Percentiles rank a stretch among this genome's conserved stretches.
Evolutionary conservation across 2,888 invertebrate species (phyloP).

Genomic region (Calliphora vomitoria): DNA sequence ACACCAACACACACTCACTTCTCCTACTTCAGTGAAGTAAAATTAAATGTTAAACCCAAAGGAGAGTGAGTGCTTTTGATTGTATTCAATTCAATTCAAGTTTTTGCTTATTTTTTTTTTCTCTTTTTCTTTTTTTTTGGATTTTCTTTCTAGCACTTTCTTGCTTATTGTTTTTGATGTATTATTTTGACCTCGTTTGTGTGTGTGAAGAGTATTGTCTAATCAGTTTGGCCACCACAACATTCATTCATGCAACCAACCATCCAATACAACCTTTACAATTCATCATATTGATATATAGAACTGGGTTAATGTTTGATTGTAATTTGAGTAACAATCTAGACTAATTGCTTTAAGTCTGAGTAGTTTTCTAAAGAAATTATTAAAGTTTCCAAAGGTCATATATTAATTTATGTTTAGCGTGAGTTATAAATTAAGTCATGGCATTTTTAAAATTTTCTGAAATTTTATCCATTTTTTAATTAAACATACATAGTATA

Average conservation of each 20-base stretch:
- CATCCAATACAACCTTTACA: background rate
- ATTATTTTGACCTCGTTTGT: constrained; percentile 42
- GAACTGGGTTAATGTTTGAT: constrained; percentile 19
- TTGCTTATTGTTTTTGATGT: constrained; percentile 7
- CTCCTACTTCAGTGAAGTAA: too few species aligned
- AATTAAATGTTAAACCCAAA: constrained; percentile 13
- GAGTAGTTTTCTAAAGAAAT: background rate
- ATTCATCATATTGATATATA: constrained; percentile 10
- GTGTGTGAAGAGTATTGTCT: constrained; percentile 20
- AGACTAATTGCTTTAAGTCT: background rate
- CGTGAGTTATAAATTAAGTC: too few species aligned
- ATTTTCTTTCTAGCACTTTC: background rate
- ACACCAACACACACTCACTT: background rate
- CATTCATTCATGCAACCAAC: too few species aligned
- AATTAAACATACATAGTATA: too few species aligned
- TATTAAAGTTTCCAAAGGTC: background rate
- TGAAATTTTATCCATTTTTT: too few species aligned
- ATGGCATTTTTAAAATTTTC: too few species aligned
- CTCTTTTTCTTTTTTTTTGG: background rate
- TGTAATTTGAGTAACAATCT: background rate
- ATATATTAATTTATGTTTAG: background rate
- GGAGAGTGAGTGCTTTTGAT: constrained; percentile 3
- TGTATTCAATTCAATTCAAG: constrained; percentile 7
- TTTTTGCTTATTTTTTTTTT: background rate
- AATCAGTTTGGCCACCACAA: constrained; percentile 10